Conservation (phyloP, 1,140 invertebrate genomes). For the Polyergus mexicanus region DNA sequence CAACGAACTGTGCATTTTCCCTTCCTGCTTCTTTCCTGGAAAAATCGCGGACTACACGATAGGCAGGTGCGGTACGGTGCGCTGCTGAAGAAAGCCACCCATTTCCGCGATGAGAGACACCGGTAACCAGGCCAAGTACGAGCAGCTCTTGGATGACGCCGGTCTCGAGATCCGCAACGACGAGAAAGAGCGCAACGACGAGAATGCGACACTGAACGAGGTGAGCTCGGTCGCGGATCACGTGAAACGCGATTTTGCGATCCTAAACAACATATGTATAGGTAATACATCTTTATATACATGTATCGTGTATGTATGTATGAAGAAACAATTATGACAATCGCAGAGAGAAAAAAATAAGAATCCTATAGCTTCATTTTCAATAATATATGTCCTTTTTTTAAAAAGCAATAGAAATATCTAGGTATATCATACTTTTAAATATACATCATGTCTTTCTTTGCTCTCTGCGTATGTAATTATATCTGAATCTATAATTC, state of each 20-base stretch:
- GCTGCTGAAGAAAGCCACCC: neutral
- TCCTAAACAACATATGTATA: neutral
- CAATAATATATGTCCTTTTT: no score
- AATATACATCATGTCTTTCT: no score
- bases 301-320: neutral
- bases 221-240: conserved; percentile 26
- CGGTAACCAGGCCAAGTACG: conserved; percentile 64
- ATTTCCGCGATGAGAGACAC: conserved; percentile 71
- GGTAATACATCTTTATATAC: no score
- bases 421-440: no score
- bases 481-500: no score
- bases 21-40: neutral
- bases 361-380: neutral
- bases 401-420: no score
- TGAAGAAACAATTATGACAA: neutral
- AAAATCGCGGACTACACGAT: neutral
- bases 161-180: conserved; percentile 51
- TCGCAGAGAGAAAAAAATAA: neutral
- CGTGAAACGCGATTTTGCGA: neutral
- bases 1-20: neutral
- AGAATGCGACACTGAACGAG: conserved; percentile 61
- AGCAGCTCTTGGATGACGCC: conserved; percentile 72
- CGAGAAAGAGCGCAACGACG: conserved; percentile 58
- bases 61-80: neutral
- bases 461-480: no score